Evolutionary conservation across 2,797 vertebrate genomes (phyloP).

Genomic region (Peromyscus nudipes): DNA sequence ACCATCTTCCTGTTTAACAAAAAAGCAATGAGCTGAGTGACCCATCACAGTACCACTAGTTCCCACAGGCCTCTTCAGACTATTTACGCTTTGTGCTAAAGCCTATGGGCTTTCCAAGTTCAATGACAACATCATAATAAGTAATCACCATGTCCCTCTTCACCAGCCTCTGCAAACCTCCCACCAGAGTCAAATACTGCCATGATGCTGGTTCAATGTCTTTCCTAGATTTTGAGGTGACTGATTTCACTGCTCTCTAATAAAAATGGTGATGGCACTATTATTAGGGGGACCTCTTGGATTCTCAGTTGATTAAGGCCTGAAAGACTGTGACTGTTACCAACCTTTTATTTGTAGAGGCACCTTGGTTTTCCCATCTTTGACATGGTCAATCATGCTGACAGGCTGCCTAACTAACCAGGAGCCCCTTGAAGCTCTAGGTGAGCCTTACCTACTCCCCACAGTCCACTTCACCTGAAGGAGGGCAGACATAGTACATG

Average conservation of each 20-base stretch:
- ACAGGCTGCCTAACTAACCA: neutral
- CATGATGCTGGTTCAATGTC: neutral
- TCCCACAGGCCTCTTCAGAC: neutral
- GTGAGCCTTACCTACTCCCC: neutral
- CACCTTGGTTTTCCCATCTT: neutral
- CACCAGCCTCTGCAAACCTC: neutral
- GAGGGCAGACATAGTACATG: neutral
- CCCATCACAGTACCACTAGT: neutral
- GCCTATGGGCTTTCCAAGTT: neutral
- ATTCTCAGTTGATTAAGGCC: neutral
- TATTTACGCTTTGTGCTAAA: neutral
- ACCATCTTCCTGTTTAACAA: neutral
- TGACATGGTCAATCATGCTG: neutral
- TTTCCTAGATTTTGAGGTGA: neutral
- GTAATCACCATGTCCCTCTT: neutral
- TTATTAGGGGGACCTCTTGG: neutral
- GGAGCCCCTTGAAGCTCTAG: neutral
- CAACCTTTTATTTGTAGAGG: neutral
- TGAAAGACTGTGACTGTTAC: neutral
- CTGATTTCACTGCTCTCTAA: neutral
- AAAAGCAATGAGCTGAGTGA: neutral
- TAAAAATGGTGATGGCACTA: neutral
- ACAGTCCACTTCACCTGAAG: neutral
- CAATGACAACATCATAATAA: neutral
- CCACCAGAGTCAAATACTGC: neutral